Percentiles rank a stretch among this genome's conserved stretches.
Evolutionary conservation across 2,113 vertebrate genomes (phyloP).

Genomic region (Platichthys stellatus): DNA sequence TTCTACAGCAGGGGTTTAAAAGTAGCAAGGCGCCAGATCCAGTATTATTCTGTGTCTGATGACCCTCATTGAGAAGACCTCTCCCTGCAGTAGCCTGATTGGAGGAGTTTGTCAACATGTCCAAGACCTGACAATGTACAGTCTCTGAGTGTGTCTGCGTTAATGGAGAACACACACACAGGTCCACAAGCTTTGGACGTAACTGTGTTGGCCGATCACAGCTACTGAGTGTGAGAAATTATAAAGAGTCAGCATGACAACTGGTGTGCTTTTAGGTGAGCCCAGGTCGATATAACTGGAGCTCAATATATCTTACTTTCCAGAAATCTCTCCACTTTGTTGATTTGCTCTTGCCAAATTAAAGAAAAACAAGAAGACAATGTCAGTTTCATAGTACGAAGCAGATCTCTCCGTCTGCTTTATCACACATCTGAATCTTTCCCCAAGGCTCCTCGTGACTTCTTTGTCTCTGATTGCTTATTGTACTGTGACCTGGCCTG

Average conservation of each 20-base stretch:
- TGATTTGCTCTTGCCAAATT: background rate
- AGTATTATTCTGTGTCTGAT: no score
- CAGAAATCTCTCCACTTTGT: background rate
- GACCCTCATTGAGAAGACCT: no score
- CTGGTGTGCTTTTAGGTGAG: background rate
- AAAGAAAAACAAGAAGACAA: background rate
- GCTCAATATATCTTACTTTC: no score
- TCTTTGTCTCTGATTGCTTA: conserved; percentile 11
- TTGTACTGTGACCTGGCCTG: background rate
- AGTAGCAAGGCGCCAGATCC: no score
- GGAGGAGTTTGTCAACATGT: no score
- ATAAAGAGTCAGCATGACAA: background rate
- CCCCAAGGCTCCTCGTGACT: background rate
- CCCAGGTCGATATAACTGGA: background rate
- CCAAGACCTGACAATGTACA: no score
- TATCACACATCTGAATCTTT: background rate
- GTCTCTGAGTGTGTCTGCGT: no score
- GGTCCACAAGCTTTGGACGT: background rate
- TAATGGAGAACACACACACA: no score
- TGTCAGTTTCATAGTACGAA: background rate
- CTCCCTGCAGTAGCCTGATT: no score
- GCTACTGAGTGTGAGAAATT: background rate
- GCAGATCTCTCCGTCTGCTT: background rate
- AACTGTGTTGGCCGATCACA: background rate
- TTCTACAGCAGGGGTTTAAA: no score